Evolutionary conservation across 2,797 vertebrate genomes (phyloP).

Genomic region (Lutjanus argentimaculatus): DNA sequence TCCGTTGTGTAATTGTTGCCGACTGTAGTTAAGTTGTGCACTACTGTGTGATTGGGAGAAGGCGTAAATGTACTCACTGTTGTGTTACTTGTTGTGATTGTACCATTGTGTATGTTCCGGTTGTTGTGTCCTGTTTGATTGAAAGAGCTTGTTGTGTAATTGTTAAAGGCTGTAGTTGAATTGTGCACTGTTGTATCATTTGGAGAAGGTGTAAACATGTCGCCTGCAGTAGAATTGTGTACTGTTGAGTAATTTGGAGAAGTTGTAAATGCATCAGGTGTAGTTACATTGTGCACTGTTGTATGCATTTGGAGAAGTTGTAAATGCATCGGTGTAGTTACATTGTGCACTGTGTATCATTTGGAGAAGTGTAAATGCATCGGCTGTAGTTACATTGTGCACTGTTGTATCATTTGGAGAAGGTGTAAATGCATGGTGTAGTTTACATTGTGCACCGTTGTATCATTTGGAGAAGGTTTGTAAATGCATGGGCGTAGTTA

Average conservation of each 20-base stretch:
- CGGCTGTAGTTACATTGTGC: not conserved
- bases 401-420: not conserved
- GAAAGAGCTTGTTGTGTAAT: not conserved
- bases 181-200: not conserved
- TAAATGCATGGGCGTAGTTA: slow-evolving; percentile 1
- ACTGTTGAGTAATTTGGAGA: not conserved
- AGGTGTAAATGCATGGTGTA: not conserved
- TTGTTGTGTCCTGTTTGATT: too few species aligned
- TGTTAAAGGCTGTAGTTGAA: not conserved
- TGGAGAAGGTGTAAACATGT: not conserved
- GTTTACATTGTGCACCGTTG: slow-evolving; percentile 2
- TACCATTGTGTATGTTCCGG: too few species aligned
- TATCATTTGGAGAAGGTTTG: not conserved
- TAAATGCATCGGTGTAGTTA: not conserved
- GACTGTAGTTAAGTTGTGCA: not conserved
- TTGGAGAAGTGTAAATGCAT: not conserved
- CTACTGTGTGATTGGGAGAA: too few species aligned
- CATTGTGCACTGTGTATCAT: too few species aligned
- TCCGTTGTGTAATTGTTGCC: not conserved
- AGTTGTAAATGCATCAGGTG: not conserved
- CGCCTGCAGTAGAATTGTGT: too few species aligned
- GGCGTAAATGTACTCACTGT: too few species aligned
- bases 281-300: too few species aligned
- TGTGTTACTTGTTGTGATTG: too few species aligned
- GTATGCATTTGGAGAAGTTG: too few species aligned